phyloP scores from a whole-genome alignment of 2,888 invertebrate species.

The Sphaeridia pumilis region DNA sequence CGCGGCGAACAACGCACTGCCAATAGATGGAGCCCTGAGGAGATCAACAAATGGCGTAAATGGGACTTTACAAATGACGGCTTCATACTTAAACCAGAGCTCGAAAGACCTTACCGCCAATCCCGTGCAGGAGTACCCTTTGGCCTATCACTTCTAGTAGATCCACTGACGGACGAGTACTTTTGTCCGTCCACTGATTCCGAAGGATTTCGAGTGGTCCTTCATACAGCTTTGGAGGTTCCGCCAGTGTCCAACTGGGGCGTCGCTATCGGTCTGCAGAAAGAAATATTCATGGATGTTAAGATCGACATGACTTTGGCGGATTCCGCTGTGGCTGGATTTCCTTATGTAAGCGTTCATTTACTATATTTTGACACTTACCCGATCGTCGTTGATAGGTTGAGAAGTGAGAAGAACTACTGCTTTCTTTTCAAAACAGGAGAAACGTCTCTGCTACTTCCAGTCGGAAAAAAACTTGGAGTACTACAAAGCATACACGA shows the following conservation, averaged over 20 bases:
- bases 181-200: slow-evolving; percentile 30
- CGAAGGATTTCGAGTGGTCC: slow-evolving; percentile 22
- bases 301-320: slow-evolving; percentile 20
- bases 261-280: slow-evolving; percentile 13
- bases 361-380: background rate
- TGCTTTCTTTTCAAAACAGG: slow-evolving; percentile 17
- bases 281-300: slow-evolving; percentile 24
- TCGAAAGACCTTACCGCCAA: slow-evolving; percentile 21
- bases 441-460: slow-evolving; percentile 27
- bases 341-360: slow-evolving; percentile 15
- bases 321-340: slow-evolving; percentile 10
- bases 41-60: slow-evolving; percentile 13
- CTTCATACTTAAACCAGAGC: slow-evolving; percentile 7
- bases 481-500: slow-evolving; percentile 25
- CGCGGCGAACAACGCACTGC: no score
- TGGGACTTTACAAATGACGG: slow-evolving; percentile 19
- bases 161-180: slow-evolving; percentile 29
- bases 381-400: no score
- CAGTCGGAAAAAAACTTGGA: slow-evolving; percentile 20
- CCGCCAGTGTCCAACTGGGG: slow-evolving; percentile 25
- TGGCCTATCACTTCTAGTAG: slow-evolving; percentile 28
- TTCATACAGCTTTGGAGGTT: slow-evolving; percentile 21
- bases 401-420: no score
- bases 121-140: slow-evolving; percentile 23
- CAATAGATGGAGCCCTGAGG: slow-evolving; percentile 10